Conservation (phyloP, 2,888 invertebrate genomes). For the Drosophila anomelani region DNA sequence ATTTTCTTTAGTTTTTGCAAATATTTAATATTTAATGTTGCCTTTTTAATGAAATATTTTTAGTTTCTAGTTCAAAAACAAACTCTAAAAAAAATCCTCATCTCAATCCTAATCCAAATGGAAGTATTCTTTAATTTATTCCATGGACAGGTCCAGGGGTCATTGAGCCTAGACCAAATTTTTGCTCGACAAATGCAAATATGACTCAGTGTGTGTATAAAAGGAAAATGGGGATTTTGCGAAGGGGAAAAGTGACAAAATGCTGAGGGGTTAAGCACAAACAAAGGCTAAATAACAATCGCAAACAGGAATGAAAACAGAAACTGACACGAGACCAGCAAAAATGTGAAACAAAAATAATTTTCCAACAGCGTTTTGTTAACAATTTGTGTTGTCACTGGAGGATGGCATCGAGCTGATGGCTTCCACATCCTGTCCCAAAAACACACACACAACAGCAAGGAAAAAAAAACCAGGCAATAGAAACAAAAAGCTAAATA, state of each 20-base stretch:
- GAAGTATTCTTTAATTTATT: neutral
- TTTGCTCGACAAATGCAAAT: slow-evolving; percentile 18
- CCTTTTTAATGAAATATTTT: neutral
- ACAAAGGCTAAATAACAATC: slow-evolving; percentile 40
- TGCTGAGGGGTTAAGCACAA: slow-evolving; percentile 17
- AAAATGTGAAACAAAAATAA: slow-evolving; percentile 34
- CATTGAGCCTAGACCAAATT: neutral
- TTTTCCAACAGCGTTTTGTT: slow-evolving; percentile 47
- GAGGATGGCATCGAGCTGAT: slow-evolving; percentile 12
- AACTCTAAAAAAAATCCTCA: neutral
- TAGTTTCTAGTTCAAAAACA: neutral
- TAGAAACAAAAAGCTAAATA: slow-evolving; percentile 12
- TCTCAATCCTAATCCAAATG: neutral
- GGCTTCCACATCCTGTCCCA: slow-evolving; percentile 13
- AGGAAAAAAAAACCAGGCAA: neutral
- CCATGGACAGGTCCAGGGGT: slow-evolving; percentile 1
- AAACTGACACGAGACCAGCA: slow-evolving; percentile 19
- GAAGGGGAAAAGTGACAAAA: neutral
- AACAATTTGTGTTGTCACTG: slow-evolving; percentile 54
- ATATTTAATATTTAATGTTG: too few species aligned
- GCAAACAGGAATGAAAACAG: slow-evolving; percentile 29
- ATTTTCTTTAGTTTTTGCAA: too few species aligned
- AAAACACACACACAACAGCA: slow-evolving; percentile 5
- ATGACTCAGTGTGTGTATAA: neutral
- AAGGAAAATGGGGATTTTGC: neutral